These are phyloP conservation scores for Belonocnema kinseyi DNA, from an alignment of 1,140 invertebrate species.

Conservation along the genomic window DNA sequence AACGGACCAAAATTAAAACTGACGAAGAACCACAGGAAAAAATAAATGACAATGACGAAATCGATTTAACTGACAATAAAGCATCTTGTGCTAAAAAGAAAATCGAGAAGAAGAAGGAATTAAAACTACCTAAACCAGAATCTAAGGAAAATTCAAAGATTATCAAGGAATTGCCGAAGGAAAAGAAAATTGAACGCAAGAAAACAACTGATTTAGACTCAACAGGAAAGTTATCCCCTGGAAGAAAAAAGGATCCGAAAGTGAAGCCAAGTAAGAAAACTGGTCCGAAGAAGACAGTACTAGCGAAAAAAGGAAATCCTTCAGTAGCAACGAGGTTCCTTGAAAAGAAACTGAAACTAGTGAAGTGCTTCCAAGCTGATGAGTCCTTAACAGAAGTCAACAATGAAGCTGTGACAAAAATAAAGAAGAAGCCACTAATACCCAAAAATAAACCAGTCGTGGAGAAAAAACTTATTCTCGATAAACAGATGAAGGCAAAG, in stretches of 20 bases:
- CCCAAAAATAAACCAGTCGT: constrained; percentile 54
- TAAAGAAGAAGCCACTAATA: constrained; percentile 56
- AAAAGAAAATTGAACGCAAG: constrained; percentile 65
- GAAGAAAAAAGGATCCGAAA: constrained; percentile 66
- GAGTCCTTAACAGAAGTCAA: constrained; percentile 50
- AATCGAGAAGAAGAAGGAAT: constrained; percentile 67
- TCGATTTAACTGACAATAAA: constrained; percentile 51
- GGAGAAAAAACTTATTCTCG: constrained; percentile 65
- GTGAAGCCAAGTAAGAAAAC: constrained; percentile 63
- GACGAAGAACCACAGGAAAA: constrained; percentile 43
- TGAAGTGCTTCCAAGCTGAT: constrained; percentile 60
- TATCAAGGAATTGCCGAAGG: constrained; percentile 54
- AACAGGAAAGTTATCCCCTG: constrained; percentile 56
- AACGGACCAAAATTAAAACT: constrained; percentile 60
- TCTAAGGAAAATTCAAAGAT: constrained; percentile 62
- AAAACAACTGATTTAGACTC: constrained; percentile 63
- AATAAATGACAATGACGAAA: constrained; percentile 55
- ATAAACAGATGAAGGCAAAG: constrained; percentile 69
- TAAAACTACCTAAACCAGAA: constrained; percentile 60
- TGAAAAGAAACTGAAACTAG: constrained; percentile 72
- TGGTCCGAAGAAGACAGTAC: constrained; percentile 70
- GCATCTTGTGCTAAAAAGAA: constrained; percentile 64
- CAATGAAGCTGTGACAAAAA: constrained; percentile 52
- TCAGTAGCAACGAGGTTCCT: constrained; percentile 68
- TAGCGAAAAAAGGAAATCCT: constrained; percentile 66